These are phyloP conservation scores for Pleuronectes platessa DNA, from an alignment of 2,113 vertebrate genomes.

Conservation along the genomic window DNA sequence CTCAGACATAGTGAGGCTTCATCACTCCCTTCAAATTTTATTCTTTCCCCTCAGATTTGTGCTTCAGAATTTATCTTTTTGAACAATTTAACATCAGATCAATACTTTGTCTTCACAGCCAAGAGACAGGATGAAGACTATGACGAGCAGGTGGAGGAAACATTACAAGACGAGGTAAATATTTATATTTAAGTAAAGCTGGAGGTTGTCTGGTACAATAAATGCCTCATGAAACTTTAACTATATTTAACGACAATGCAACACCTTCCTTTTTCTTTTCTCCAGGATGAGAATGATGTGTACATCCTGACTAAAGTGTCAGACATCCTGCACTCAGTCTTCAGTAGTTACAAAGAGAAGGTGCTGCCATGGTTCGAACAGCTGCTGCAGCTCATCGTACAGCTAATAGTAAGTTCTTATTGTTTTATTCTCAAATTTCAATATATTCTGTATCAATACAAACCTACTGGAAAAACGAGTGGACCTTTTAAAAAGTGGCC, in stretches of 20 bases:
- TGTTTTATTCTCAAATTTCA: not conserved
- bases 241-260: not conserved
- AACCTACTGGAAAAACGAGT: too few relatives aligned
- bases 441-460: too few relatives aligned
- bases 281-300: conserved; percentile 96
- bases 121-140: conserved; percentile 99
- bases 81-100: not conserved
- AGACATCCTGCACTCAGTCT: conserved; percentile 97
- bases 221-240: too few relatives aligned
- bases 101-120: conserved; percentile 79
- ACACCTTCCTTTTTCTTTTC: conserved; percentile 7
- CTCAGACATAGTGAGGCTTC: conserved; percentile 88
- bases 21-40: not conserved
- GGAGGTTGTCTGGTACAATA: not conserved
- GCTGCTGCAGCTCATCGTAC: conserved; percentile 95
- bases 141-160: conserved; percentile 97
- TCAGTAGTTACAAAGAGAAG: conserved; percentile 97
- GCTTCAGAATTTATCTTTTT: too few relatives aligned
- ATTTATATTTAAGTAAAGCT: not conserved
- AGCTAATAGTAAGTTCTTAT: conserved; percentile 90
- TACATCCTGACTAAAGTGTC: conserved; percentile 99
- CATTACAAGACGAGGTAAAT: conserved; percentile 95
- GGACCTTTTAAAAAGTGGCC: not conserved
- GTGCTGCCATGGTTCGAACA: conserved; percentile 98
- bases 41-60: too few relatives aligned